These are phyloP conservation scores for Anisognathus igniventris DNA, from an alignment of 2,797 vertebrate genomes.

Conservation along the genomic window DNA sequence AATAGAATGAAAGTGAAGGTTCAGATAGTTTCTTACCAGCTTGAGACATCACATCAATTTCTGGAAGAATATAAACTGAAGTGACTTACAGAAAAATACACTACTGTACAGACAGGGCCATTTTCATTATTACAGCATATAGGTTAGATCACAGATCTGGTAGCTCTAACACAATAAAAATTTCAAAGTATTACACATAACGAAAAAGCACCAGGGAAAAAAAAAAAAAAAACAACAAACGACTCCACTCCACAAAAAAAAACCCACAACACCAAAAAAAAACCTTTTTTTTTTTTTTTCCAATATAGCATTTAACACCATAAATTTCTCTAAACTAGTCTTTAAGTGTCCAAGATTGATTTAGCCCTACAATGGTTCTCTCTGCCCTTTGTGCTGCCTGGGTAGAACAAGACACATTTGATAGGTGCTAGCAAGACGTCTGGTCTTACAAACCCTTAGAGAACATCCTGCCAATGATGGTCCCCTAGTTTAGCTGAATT, in stretches of 20 bases:
- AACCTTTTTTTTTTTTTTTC: not conserved
- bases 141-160: not conserved
- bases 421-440: not conserved
- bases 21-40: not conserved
- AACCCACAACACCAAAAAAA: not conserved
- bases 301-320: not conserved
- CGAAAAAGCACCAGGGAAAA: not conserved
- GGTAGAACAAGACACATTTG: fast-evolving
- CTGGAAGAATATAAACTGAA: not conserved
- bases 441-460: not conserved
- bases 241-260: not conserved
- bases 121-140: not conserved
- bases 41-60: not conserved
- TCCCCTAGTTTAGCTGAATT: not conserved
- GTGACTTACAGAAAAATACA: not conserved
- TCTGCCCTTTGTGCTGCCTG: not conserved
- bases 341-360: not conserved
- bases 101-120: not conserved
- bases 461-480: not conserved
- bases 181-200: not conserved
- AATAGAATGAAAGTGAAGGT: not conserved
- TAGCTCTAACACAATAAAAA: not conserved
- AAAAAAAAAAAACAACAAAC: not conserved
- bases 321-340: not conserved
- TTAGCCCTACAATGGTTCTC: not conserved